phyloP scores from a whole-genome alignment of 2,888 invertebrate species.

The Cheilosia variabilis region DNA sequence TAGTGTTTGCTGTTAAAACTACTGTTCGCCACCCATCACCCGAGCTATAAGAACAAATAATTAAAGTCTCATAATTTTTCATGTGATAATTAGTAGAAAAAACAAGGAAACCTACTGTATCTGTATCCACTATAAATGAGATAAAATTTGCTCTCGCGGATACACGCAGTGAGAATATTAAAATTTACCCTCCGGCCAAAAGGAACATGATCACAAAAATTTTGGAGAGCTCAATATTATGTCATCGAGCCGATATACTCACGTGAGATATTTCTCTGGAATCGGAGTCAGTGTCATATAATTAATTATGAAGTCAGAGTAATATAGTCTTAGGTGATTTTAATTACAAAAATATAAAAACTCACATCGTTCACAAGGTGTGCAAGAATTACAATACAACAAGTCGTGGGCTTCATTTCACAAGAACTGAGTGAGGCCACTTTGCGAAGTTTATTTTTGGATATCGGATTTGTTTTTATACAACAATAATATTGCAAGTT shows the following conservation, averaged over 20 bases:
- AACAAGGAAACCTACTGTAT: conserved; percentile 16
- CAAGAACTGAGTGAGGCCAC: conserved; percentile 15
- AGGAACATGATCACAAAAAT: not conserved
- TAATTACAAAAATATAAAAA: not conserved
- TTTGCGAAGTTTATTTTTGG: conserved; percentile 55
- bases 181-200: too few relatives aligned
- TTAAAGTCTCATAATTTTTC: conserved; percentile 21
- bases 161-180: too few relatives aligned
- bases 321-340: not conserved
- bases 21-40: conserved; percentile 7
- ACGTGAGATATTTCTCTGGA: conserved; percentile 37
- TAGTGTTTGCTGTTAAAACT: too few relatives aligned
- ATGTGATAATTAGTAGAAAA: conserved; percentile 35
- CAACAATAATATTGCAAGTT: conserved; percentile 32
- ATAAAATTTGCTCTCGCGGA: too few relatives aligned
- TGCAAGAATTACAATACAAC: conserved; percentile 38
- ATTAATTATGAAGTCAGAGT: not conserved
- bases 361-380: conserved; percentile 9
- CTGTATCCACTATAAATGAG: not conserved
- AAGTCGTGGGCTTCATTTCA: conserved; percentile 29
- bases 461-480: conserved; percentile 55
- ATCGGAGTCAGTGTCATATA: conserved; percentile 20
- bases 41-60: conserved; percentile 16
- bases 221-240: conserved; percentile 27
- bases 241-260: conserved; percentile 31